phyloP scores from a whole-genome alignment of 2,113 vertebrate genomes.

The Chascanopsetta lugubris region DNA sequence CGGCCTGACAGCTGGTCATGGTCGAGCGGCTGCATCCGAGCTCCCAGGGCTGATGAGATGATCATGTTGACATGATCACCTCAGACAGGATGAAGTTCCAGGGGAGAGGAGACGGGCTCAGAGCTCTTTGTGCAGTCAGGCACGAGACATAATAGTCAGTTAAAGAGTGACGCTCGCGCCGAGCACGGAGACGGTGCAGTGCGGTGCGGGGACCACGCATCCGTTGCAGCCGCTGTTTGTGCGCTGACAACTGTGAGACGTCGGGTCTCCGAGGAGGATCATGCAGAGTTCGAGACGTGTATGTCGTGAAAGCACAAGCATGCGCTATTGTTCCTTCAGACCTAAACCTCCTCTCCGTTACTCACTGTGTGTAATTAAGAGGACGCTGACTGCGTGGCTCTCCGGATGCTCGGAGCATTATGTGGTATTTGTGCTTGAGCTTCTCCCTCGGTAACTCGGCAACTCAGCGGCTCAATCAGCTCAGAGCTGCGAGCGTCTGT shows the following conservation, averaged over 20 bases:
- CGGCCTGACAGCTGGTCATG: slow-evolving; percentile 68
- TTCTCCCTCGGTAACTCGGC: slow-evolving; percentile 24
- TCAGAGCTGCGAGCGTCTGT: slow-evolving; percentile 24
- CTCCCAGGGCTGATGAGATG: slow-evolving; percentile 64
- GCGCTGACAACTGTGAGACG: slow-evolving; percentile 26
- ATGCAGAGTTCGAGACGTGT: neutral
- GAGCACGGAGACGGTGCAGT: slow-evolving; percentile 33
- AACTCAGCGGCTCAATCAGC: slow-evolving; percentile 27
- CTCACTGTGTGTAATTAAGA: slow-evolving; percentile 23
- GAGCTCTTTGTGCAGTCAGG: slow-evolving; percentile 62
- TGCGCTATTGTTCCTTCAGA: neutral
- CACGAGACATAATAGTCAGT: slow-evolving; percentile 61
- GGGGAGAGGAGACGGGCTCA: slow-evolving; percentile 56
- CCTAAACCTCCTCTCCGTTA: slow-evolving; percentile 10
- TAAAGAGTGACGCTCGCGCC: slow-evolving; percentile 38
- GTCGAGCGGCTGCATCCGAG: slow-evolving; percentile 38
- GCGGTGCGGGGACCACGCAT: slow-evolving; percentile 20
- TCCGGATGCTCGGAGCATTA: slow-evolving; percentile 30
- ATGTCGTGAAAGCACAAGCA: no score
- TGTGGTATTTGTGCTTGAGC: slow-evolving; percentile 52
- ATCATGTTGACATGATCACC: slow-evolving; percentile 75
- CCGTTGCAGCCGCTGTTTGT: slow-evolving; percentile 5
- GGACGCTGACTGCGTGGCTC: slow-evolving; percentile 30
- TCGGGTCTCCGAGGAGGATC: slow-evolving; percentile 1
- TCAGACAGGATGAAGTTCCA: slow-evolving; percentile 67